Evolutionary conservation across 2,113 vertebrate genomes (phyloP), one percentile per base, ranked within the genome.

Genomic region (Phalacrocorax brasilianus): DNA sequence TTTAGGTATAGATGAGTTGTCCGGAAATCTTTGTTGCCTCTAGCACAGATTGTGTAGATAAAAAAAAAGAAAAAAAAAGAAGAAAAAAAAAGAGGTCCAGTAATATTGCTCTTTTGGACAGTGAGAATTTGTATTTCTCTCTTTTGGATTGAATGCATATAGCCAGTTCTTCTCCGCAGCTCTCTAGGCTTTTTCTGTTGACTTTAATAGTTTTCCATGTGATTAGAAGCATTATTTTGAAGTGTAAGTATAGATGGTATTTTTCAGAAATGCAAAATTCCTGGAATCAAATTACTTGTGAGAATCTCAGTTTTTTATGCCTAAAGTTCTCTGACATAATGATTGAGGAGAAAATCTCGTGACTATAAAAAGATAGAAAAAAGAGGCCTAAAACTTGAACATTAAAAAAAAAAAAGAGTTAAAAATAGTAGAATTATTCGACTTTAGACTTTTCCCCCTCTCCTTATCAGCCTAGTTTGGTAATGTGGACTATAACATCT

Each of bases 361-460:
- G 58, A 44, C 12, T 56, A 52, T 9, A 63, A 59, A 55, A 71
- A 81, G 19, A 44, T 52, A 18, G 49, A 53, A 59, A 55, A 68
- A 77, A 7, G 6, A 56, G 7, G 20, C 24, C 61, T 12, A 72
- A 81, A 63, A 14, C 23, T 2, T 47, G 42, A 68, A 27, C 2
- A 7, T 13, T 81, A 74, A 44, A 44, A 72, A 17, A 56, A 56
- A 44, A 56, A 76, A 33, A 40, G 4, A 12, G 6, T 33, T 96
- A 73, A 5, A 65, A 72, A 35, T 8, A 74, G n/a, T 12, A 76
- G 20, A 89, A 67, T 89, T 86, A 66, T 75, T 50, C 28, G 71
- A 10, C n/a, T 63, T 81, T 11, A 44, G 50, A 47, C 9, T 26
- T 49, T 4, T 0, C 0, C 7, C 6, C 2, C 10, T 42, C 6